Evolutionary conservation across 2,888 invertebrate species (phyloP).

Genomic region (Calameuta pallipes): DNA sequence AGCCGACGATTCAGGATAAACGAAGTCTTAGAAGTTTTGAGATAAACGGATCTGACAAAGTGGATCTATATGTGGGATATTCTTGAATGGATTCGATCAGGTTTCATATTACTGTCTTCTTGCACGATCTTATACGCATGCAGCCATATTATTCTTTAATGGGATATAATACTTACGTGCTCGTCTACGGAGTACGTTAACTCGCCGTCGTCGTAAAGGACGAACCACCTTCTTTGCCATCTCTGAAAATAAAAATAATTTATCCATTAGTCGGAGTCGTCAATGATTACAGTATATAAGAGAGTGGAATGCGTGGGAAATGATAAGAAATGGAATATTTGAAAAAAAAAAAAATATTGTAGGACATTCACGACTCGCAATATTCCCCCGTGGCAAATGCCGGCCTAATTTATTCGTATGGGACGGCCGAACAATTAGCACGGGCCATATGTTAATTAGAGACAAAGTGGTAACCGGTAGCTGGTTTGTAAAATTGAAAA

Average conservation of each 20-base stretch:
- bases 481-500: too few relatives aligned
- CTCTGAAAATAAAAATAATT: slow-evolving; percentile 77
- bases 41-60: slow-evolving; percentile 49
- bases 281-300: too few relatives aligned
- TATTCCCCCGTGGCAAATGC: too few relatives aligned
- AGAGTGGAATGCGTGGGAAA: too few relatives aligned
- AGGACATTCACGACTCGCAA: too few relatives aligned
- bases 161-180: slow-evolving; percentile 80
- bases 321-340: too few relatives aligned
- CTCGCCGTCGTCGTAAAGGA: slow-evolving; percentile 97
- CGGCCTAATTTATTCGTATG: not conserved
- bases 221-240: slow-evolving; percentile 99
- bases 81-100: slow-evolving; percentile 26
- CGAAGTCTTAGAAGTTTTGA: slow-evolving; percentile 36
- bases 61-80: slow-evolving; percentile 32
- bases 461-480: slow-evolving; percentile 28
- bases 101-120: too few relatives aligned
- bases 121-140: too few relatives aligned
- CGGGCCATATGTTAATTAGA: slow-evolving; percentile 45
- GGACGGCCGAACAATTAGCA: slow-evolving; percentile 43
- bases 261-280: not conserved
- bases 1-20: slow-evolving; percentile 11
- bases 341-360: too few relatives aligned
- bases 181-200: slow-evolving; percentile 97
- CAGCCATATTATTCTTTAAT: too few relatives aligned